A percentile compares a stretch with the other conserved stretches of the same genome.
phyloP scores from a whole-genome alignment of 2,888 invertebrate species.

The Macrosoma leucophasiata region DNA sequence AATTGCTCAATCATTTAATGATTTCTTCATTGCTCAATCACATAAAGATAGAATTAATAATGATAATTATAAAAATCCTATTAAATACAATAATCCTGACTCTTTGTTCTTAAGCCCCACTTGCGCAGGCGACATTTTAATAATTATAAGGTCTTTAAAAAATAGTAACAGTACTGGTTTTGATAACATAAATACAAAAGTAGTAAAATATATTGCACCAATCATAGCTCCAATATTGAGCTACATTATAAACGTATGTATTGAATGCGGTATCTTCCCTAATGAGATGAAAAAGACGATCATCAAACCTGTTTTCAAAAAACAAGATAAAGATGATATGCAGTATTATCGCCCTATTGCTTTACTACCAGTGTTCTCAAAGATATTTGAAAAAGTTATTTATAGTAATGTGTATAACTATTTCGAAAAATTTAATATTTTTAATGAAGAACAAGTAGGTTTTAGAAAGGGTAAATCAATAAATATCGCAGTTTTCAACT shows the following conservation, averaged over 20 bases:
- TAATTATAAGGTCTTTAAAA: neutral
- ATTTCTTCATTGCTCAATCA: neutral
- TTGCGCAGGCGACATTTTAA: neutral
- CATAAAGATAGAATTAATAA: neutral
- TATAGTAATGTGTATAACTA: neutral
- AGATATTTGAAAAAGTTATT: constrained; percentile 3
- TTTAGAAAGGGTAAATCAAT: constrained; percentile 8
- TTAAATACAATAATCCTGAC: neutral
- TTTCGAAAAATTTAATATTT: constrained; percentile 2
- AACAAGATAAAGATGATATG: constrained; percentile 2
- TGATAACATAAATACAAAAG: constrained; percentile 1
- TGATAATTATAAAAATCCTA: neutral
- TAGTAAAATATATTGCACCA: neutral
- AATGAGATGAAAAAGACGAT: constrained; percentile 3
- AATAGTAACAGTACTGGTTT: neutral
- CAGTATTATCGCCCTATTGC: constrained; percentile 8
- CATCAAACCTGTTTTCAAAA: constrained; percentile 9
- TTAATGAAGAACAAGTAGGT: constrained; percentile 1
- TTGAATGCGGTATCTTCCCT: constrained; percentile 5
- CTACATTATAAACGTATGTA: constrained; percentile 2
- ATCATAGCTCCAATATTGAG: neutral
- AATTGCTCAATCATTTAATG: neutral
- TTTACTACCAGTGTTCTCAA: constrained; percentile 6
- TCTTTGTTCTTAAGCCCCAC: neutral
- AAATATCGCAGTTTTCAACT: constrained; percentile 8